Percentiles rank a stretch among this genome's conserved stretches.
Evolutionary conservation across 1,140 invertebrate species (phyloP).

Genomic region (Acromyrmex echinatior): DNA sequence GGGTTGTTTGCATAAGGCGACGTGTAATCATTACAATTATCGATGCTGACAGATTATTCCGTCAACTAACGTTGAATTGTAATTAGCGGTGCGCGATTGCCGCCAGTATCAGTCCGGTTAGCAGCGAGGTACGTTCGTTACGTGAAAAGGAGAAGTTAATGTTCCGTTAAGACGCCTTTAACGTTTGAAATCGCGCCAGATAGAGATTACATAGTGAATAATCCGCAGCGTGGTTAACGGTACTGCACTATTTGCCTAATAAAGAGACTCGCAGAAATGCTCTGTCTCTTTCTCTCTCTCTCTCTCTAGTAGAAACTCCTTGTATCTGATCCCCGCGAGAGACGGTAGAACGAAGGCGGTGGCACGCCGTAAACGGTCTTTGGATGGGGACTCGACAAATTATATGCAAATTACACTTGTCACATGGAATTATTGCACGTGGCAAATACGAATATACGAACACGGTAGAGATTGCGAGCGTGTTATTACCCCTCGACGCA

Average conservation of each 20-base stretch:
- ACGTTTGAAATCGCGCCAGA: slow-evolving; percentile 37
- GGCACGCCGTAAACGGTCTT: slow-evolving; percentile 24
- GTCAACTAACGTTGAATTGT: slow-evolving; percentile 69
- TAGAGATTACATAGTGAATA: slow-evolving; percentile 18
- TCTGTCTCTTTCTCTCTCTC: neutral
- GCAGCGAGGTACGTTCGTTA: neutral
- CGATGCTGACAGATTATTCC: slow-evolving; percentile 76
- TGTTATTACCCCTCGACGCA: slow-evolving; percentile 34
- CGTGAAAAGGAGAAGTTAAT: slow-evolving; percentile 21
- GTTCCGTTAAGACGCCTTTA: slow-evolving; percentile 44
- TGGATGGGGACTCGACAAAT: slow-evolving; percentile 32
- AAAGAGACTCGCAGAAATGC: slow-evolving; percentile 2
- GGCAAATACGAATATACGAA: neutral
- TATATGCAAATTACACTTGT: slow-evolving; percentile 56
- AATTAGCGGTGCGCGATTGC: slow-evolving; percentile 52
- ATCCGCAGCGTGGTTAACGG: slow-evolving; percentile 40
- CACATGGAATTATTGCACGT: slow-evolving; percentile 44
- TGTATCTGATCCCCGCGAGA: neutral
- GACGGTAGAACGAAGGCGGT: slow-evolving; percentile 16
- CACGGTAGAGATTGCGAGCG: neutral
- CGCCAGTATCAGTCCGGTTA: slow-evolving; percentile 31
- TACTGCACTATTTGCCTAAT: slow-evolving; percentile 45
- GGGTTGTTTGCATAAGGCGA: slow-evolving; percentile 59
- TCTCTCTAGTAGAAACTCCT: neutral
- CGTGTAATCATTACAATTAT: slow-evolving; percentile 80